Conservation (phyloP, 2,888 invertebrate species). For the Leptogaster cylindrica region DNA sequence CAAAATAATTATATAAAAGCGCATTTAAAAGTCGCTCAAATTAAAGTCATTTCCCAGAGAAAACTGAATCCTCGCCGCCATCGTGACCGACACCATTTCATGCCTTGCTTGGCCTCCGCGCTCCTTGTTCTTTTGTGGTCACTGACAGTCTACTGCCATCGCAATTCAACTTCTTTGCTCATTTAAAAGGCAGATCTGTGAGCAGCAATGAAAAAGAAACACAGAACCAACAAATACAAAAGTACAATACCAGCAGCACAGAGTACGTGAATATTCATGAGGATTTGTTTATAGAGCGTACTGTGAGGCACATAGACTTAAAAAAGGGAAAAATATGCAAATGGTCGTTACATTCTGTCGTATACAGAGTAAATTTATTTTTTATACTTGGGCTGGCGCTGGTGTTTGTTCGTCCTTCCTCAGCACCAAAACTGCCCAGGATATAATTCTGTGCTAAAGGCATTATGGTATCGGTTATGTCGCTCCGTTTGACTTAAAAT, state of each 20-base stretch:
- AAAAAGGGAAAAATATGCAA: constrained; percentile 35
- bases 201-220: constrained; percentile 25
- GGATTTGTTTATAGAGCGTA: constrained; percentile 30
- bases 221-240: constrained; percentile 9
- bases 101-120: neutral
- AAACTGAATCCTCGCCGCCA: constrained; percentile 1
- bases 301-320: neutral
- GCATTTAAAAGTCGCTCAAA: neutral
- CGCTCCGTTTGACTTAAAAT: constrained; percentile 25
- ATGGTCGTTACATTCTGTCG: constrained; percentile 30
- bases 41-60: neutral
- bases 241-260: neutral
- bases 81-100: neutral
- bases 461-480: constrained; percentile 7
- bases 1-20: constrained; percentile 6
- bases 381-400: constrained; percentile 7
- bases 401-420: neutral
- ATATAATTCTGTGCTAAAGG: constrained; percentile 15
- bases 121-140: constrained; percentile 29
- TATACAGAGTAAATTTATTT: constrained; percentile 31
- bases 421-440: constrained; percentile 1
- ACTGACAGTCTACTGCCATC: constrained; percentile 16
- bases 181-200: constrained; percentile 34
- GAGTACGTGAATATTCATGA: constrained; percentile 30
- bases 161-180: constrained; percentile 32